Conservation (phyloP, 2,113 vertebrate genomes). For the Sterna hirundo region DNA sequence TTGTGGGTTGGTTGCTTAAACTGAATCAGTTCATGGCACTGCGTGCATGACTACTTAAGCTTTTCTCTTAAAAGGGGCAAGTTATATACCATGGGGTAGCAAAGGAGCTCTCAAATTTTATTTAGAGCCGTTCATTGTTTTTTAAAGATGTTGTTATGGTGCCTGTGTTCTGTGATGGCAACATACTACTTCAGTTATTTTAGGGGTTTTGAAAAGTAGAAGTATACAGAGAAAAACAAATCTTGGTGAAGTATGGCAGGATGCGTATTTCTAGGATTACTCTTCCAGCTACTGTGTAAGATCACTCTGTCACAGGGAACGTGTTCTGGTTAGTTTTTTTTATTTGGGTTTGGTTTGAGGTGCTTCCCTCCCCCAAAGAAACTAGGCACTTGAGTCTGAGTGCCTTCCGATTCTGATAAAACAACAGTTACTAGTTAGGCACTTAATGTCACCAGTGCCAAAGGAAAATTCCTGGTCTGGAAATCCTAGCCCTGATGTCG, state of each 20-base stretch:
- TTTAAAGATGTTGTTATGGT: constrained; percentile 3
- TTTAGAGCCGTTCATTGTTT: constrained; percentile 23
- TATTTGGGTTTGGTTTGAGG: too few species aligned
- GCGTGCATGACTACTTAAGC: not conserved
- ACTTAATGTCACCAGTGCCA: too few species aligned
- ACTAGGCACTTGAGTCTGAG: too few species aligned
- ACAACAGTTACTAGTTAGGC: too few species aligned
- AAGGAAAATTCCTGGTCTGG: too few species aligned
- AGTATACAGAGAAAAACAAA: not conserved
- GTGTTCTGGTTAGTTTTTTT: too few species aligned
- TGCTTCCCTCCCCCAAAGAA: too few species aligned
- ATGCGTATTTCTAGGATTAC: not conserved
- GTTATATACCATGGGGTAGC: constrained; percentile 10
- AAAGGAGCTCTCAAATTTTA: constrained; percentile 59
- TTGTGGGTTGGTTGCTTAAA: not conserved
- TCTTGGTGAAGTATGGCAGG: constrained; percentile 9
- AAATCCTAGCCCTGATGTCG: too few species aligned
- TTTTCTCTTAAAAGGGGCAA: not conserved
- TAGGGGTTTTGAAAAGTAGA: not conserved
- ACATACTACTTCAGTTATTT: constrained; percentile 39
- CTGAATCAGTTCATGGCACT: not conserved
- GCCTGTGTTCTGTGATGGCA: constrained; percentile 33
- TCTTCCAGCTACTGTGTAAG: not conserved
- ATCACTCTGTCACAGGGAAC: not conserved
- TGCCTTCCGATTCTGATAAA: too few species aligned